These are phyloP conservation scores for Psittacula echo DNA, from an alignment of 2,797 vertebrate genomes.

Conservation along the genomic window DNA sequence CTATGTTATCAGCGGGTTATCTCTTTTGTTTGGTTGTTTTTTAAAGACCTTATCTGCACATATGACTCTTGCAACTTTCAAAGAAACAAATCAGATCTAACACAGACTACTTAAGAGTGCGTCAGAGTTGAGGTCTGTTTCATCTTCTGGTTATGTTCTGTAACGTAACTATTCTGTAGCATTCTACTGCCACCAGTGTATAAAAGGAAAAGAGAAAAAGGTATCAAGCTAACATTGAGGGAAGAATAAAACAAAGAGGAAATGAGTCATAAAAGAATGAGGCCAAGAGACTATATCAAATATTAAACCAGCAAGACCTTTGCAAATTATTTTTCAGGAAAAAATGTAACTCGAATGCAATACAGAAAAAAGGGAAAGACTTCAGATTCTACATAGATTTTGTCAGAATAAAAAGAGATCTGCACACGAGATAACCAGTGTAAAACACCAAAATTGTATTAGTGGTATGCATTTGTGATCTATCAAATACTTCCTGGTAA, in stretches of 20 bases:
- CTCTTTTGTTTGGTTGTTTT: neutral
- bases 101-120: fast-evolving
- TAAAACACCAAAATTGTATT: neutral
- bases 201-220: neutral
- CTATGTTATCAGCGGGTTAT: neutral
- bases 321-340: neutral
- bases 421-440: neutral
- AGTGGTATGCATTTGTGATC: neutral
- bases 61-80: neutral
- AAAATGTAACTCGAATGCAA: neutral
- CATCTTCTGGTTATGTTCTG: neutral
- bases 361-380: neutral
- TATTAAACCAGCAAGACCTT: neutral
- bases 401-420: neutral
- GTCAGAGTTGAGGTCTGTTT: neutral
- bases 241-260: neutral
- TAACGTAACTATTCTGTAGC: neutral
- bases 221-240: neutral
- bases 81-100: neutral
- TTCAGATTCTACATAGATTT: neutral
- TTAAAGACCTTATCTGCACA: neutral
- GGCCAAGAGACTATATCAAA: neutral
- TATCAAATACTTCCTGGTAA: neutral
- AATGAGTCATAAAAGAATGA: neutral
- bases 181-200: conserved; percentile 29